Evolutionary conservation across 2,797 vertebrate species (phyloP).

Genomic region (Macropus fuliginosus): DNA sequence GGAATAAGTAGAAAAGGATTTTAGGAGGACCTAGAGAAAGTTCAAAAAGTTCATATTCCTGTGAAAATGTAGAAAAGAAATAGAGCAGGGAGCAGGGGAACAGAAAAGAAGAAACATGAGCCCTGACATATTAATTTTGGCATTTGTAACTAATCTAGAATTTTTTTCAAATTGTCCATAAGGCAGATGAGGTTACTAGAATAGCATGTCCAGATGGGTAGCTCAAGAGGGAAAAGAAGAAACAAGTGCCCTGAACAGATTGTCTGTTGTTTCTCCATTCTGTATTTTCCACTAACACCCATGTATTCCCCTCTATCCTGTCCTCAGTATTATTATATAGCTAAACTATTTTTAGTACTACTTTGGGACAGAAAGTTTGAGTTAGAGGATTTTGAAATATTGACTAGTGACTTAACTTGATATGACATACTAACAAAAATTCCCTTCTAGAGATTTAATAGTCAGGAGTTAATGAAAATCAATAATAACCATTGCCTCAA

Average conservation of each 20-base stretch:
- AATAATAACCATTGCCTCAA: neutral
- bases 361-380: slow-evolving; percentile 16
- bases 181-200: neutral
- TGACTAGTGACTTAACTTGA: slow-evolving; percentile 20
- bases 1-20: neutral
- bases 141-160: slow-evolving; percentile 1
- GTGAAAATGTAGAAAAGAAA: neutral
- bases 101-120: neutral
- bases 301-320: neutral
- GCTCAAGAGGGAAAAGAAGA: neutral
- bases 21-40: neutral
- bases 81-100: neutral
- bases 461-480: neutral
- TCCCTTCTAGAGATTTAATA: neutral
- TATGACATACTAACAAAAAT: neutral
- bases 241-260: neutral
- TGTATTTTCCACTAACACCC: neutral
- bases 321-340: neutral
- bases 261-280: neutral
- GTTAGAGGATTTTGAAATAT: neutral
- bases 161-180: slow-evolving; percentile 1
- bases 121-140: neutral
- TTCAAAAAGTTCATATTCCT: neutral
- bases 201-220: neutral
- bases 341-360: neutral